Percentiles rank a stretch among this genome's conserved stretches.
Conservation (phyloP, 2,888 invertebrate species). For the Eudasyphora cyanicolor region DNA sequence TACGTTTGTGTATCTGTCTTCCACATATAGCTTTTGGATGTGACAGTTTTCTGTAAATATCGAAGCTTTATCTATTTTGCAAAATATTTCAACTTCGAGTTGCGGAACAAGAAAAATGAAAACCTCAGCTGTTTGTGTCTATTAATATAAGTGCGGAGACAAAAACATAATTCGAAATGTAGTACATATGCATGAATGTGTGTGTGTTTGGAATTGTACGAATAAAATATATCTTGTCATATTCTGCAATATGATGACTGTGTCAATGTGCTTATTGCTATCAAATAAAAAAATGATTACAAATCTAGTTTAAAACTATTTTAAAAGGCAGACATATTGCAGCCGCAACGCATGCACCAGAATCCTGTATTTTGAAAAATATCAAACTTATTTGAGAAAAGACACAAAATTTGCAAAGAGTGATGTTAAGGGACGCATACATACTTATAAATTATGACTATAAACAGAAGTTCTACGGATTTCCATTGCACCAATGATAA, state of each 20-base stretch:
- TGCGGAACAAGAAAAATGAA: conserved; percentile 41
- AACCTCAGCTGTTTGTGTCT: conserved; percentile 64
- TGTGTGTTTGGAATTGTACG: not conserved
- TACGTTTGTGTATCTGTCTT: not conserved
- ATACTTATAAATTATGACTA: no score
- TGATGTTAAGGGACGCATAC: no score
- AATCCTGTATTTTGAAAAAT: no score
- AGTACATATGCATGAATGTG: not conserved
- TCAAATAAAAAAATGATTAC: conserved; percentile 47
- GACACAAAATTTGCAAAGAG: no score
- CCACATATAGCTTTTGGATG: not conserved
- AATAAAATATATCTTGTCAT: conserved; percentile 59
- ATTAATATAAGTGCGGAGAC: conserved; percentile 50
- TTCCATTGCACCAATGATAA: no score
- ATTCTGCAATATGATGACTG: conserved; percentile 74
- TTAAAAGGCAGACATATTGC: no score
- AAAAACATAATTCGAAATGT: not conserved
- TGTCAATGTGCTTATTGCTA: conserved; percentile 66
- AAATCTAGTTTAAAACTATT: no score
- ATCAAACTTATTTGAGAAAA: no score
- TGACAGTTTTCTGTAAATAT: not conserved
- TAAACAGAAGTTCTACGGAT: no score
- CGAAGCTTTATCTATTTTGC: conserved; percentile 4
- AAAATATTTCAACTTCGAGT: conserved; percentile 3
- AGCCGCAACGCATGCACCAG: no score